Evolutionary conservation across 2,888 invertebrate genomes (phyloP).

Genomic region (Helobdella robusta): DNA sequence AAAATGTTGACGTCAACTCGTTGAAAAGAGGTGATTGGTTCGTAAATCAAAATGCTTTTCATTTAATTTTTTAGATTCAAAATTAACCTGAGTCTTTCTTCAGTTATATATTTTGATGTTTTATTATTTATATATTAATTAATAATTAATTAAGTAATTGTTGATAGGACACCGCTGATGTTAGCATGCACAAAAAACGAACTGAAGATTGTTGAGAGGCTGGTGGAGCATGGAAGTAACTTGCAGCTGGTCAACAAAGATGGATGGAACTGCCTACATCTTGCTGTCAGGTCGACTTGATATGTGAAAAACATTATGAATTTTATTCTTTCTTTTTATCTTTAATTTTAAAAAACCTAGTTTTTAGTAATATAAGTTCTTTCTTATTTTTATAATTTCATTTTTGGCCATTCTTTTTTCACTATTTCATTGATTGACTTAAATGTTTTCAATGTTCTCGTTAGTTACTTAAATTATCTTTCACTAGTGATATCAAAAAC

Average conservation of each 20-base stretch:
- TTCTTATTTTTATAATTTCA: neutral
- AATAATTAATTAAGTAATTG: neutral
- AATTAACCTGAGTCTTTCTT: neutral
- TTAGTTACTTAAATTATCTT: no score
- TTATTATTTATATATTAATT: neutral
- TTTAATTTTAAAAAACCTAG: neutral
- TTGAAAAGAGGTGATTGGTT: constrained; percentile 13
- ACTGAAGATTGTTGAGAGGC: neutral
- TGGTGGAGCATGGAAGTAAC: neutral
- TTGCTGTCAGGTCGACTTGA: constrained; percentile 18
- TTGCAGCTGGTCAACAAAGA: neutral
- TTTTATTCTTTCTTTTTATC: neutral
- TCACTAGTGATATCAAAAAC: no score
- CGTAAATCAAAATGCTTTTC: no score
- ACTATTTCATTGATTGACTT: no score
- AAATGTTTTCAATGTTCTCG: no score
- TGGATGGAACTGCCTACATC: constrained; percentile 12
- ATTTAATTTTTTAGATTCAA: neutral
- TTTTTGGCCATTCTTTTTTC: no score
- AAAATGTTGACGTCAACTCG: constrained; percentile 1
- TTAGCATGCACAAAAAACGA: constrained; percentile 5
- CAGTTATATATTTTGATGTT: neutral
- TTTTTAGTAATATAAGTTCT: neutral
- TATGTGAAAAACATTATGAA: no score
- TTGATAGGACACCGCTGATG: constrained; percentile 17